Evolutionary conservation across 2,113 vertebrate species (phyloP), one percentile per base, ranked within the genome.

Genomic region (Agelaius phoeniceus): DNA sequence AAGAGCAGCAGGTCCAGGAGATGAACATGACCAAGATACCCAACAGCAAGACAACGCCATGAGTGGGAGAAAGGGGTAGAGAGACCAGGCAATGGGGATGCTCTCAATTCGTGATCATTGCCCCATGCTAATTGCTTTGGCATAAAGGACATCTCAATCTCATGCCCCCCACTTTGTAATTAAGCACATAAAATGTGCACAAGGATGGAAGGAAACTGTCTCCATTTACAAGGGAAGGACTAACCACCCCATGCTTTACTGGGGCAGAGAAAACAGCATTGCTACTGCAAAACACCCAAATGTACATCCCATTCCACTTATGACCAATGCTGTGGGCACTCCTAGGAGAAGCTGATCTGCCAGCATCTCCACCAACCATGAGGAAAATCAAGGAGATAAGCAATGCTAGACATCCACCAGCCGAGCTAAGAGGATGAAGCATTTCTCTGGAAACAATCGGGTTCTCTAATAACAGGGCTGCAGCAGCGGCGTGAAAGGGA

Each of bases 401-500:
- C 68, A 78, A 88, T 1, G 3, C 86, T 20, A 90, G 67, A 89
- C 51, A 1, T 74, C 71, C 84, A 84, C 63, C 75, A 91, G 69
- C 52, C 4, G 0, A 89, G 89, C 74, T 67, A 66, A 84, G 76
- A 86, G 83, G 86, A 92, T 57, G 90, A 88, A 92, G 86, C 84
- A 92, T 84, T 84, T 94, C 88, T 94, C 88, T 96, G 93, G 94
- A 89, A 96, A 93, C 92, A 96, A 96, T 94, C 7, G 1, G 16
- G 76, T 41, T 94, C 94, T 89, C 96, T 94, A 96, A 94, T 94
- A 96, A 96, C 94, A 94, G 86, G 94, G 92, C 90, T 96, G 95
- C 83, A 65, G 93, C 14, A 0, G 52, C 15, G 0, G 83, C 2
- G 18, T 86, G 79, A 94, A 94, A 95, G 86, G 65, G 76, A 92